phyloP scores from a whole-genome alignment of 1,140 invertebrate species.

The Sitodiplosis mosellana region DNA sequence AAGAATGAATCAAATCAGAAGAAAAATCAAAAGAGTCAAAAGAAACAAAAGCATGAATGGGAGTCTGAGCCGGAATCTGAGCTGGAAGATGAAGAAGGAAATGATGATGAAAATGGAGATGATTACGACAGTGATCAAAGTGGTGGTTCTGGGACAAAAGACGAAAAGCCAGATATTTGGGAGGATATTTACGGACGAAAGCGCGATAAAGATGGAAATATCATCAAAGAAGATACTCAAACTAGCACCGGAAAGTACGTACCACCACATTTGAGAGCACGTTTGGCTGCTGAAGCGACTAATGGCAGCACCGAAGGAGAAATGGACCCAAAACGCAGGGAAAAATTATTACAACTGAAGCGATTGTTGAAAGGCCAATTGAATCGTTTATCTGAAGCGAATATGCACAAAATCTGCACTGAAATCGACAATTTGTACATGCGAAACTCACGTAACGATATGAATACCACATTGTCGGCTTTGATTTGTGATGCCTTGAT shows the following conservation, averaged over 20 bases:
- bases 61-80: too few relatives aligned
- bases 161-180: slow-evolving; percentile 30
- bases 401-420: slow-evolving; percentile 62
- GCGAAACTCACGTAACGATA: slow-evolving; percentile 57
- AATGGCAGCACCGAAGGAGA: slow-evolving; percentile 19
- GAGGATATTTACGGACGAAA: slow-evolving; percentile 91
- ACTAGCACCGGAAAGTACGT: slow-evolving; percentile 48
- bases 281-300: slow-evolving; percentile 14
- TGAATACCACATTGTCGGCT: slow-evolving; percentile 55
- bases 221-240: slow-evolving; percentile 33
- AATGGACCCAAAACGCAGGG: slow-evolving; percentile 31
- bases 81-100: slow-evolving; percentile 11
- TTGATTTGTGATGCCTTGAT: slow-evolving; percentile 52
- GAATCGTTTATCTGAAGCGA: slow-evolving; percentile 74
- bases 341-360: slow-evolving; percentile 42
- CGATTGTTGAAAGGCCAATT: slow-evolving; percentile 72
- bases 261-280: slow-evolving; percentile 55
- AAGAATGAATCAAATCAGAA: slow-evolving; percentile 2
- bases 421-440: slow-evolving; percentile 56
- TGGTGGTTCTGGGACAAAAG: slow-evolving; percentile 8
- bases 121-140: slow-evolving; percentile 12
- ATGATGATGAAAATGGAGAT: slow-evolving; percentile 27
- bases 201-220: slow-evolving; percentile 57
- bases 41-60: slow-evolving; percentile 3
- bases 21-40: slow-evolving; percentile 3